Percentiles rank a stretch among this genome's conserved stretches.
Conservation (phyloP, 1,140 invertebrate genomes). For the Leptestheria dahalacensis region DNA sequence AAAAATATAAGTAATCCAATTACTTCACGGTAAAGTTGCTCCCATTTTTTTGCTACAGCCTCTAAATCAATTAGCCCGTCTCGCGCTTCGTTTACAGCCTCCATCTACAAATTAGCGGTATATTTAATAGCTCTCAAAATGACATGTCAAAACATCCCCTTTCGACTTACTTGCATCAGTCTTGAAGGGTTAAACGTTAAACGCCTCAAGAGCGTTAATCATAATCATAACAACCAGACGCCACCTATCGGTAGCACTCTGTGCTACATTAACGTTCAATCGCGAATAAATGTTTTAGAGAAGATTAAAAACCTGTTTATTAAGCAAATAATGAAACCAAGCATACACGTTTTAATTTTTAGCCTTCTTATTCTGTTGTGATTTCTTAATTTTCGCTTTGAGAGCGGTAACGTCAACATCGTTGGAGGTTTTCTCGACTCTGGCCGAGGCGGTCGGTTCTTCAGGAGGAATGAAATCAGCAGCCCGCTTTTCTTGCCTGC, state of each 20-base stretch:
- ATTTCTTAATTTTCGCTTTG: constrained; percentile 55
- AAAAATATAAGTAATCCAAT: not conserved
- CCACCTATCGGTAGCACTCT: too few species aligned
- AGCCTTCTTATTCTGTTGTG: constrained; percentile 27
- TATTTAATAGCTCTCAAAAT: too few species aligned
- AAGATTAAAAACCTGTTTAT: too few species aligned
- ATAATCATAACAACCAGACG: too few species aligned
- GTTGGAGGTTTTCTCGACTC: constrained; percentile 23
- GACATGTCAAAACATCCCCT: too few species aligned
- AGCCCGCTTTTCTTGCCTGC: constrained; percentile 56
- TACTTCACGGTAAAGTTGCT: constrained; percentile 2
- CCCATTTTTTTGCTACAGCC: not conserved
- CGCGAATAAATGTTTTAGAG: too few species aligned
- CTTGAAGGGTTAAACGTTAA: too few species aligned
- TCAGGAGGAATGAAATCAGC: constrained; percentile 69
- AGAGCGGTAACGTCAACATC: constrained; percentile 45
- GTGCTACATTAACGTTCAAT: too few species aligned
- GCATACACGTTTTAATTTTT: too few species aligned
- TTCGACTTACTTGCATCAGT: too few species aligned
- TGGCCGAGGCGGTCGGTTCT: constrained; percentile 31
- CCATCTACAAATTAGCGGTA: not conserved
- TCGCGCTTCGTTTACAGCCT: not conserved
- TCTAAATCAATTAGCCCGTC: not conserved
- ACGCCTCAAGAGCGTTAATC: too few species aligned
- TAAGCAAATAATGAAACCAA: too few species aligned